A percentile compares a stretch with the other conserved stretches of the same genome.
These are phyloP conservation scores for Porites lobata DNA, from an alignment of 92 coral and sea anemone genomes.

Conservation along the genomic window DNA sequence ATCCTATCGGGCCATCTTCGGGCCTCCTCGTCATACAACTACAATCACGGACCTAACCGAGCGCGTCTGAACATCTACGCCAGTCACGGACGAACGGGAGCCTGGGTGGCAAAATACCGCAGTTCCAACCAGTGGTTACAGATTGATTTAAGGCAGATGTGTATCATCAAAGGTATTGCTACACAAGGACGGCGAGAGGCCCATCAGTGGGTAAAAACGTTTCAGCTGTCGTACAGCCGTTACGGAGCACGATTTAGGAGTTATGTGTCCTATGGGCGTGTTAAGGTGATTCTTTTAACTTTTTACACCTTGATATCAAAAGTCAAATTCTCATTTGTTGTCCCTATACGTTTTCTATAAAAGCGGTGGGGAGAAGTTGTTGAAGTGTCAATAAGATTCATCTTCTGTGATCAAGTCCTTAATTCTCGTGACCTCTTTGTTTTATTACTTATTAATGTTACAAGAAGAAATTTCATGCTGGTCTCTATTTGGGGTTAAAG, in stretches of 20 bases:
- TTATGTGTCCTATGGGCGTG: slow-evolving; percentile 60
- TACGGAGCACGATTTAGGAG: slow-evolving; percentile 51
- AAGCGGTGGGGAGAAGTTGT: too few species aligned
- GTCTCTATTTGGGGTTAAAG: too few species aligned
- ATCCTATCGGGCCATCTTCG: slow-evolving; percentile 67
- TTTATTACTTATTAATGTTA: too few species aligned
- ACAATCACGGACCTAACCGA: slow-evolving; percentile 81
- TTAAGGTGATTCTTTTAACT: slow-evolving; percentile 35
- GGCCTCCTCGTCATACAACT: slow-evolving; percentile 70
- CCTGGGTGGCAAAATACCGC: slow-evolving; percentile 73
- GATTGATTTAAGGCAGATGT: slow-evolving; percentile 62
- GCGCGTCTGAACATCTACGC: slow-evolving; percentile 59
- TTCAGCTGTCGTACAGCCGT: slow-evolving; percentile 66
- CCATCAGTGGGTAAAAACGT: slow-evolving; percentile 70
- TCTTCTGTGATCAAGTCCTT: too few species aligned
- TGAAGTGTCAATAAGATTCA: too few species aligned
- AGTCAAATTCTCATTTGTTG: too few species aligned
- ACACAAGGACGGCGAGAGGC: slow-evolving; percentile 77
- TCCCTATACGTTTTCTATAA: too few species aligned
- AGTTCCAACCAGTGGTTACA: slow-evolving; percentile 72
- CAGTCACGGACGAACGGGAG: slow-evolving; percentile 66
- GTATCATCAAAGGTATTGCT: slow-evolving; percentile 72
- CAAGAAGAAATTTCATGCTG: too few species aligned
- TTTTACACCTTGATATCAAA: too few species aligned
- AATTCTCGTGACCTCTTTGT: too few species aligned